Conservation (phyloP, 2,888 invertebrate species). For the Chironomus riparius region DNA sequence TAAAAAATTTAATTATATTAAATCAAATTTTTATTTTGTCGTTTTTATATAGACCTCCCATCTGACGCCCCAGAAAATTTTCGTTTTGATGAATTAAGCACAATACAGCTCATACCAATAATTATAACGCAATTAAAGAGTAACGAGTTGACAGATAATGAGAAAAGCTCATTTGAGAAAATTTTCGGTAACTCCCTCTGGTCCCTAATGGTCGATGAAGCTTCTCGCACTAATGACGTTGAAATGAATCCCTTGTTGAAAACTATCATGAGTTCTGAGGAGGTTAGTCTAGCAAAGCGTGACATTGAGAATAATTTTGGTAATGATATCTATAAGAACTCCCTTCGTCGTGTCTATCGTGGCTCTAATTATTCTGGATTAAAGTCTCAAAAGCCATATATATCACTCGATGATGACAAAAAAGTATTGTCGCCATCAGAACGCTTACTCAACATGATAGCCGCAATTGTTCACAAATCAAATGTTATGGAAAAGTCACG, state of each 20-base stretch:
- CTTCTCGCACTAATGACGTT: slow-evolving; percentile 2
- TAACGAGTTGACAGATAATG: slow-evolving; percentile 20
- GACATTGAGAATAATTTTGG: slow-evolving; percentile 14
- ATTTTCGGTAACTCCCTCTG: slow-evolving; percentile 29
- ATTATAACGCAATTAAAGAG: slow-evolving; percentile 28
- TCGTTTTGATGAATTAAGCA: slow-evolving; percentile 29
- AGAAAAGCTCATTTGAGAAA: slow-evolving; percentile 24
- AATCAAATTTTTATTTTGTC: slow-evolving; percentile 9
- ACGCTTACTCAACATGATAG: slow-evolving; percentile 28
- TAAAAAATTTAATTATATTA: not conserved
- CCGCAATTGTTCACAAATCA: slow-evolving; percentile 28
- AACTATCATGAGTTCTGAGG: slow-evolving; percentile 27
- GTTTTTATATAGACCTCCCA: slow-evolving; percentile 2
- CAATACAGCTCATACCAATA: slow-evolving; percentile 28
- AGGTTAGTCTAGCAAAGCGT: slow-evolving; percentile 21
- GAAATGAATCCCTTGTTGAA: slow-evolving; percentile 29
- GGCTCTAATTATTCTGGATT: not conserved
- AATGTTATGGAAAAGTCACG: slow-evolving; percentile 1
- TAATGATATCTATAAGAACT: slow-evolving; percentile 13
- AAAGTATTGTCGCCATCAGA: slow-evolving; percentile 28
- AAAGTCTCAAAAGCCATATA: slow-evolving; percentile 2
- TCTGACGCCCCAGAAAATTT: slow-evolving; percentile 2
- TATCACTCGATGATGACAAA: slow-evolving; percentile 27
- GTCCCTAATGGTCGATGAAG: slow-evolving; percentile 28
- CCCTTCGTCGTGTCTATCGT: slow-evolving; percentile 3